phyloP scores from a whole-genome alignment of 2,888 invertebrate species.

The Tipula unca region DNA sequence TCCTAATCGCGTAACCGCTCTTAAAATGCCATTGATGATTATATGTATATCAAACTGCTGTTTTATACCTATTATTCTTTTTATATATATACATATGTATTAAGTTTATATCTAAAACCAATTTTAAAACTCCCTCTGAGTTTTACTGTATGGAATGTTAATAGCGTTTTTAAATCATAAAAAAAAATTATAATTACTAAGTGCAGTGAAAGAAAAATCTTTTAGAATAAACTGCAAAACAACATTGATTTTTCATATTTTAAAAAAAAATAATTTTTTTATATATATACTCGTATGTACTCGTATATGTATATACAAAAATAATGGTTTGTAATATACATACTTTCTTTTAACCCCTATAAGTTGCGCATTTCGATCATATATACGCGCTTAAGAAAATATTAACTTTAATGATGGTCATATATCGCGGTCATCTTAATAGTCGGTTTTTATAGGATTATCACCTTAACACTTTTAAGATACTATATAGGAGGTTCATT shows the following conservation, averaged over 20 bases:
- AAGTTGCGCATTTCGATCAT: too few relatives aligned
- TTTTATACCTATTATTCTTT: too few relatives aligned
- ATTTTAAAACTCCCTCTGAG: background rate
- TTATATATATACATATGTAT: background rate
- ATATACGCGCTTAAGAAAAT: too few relatives aligned
- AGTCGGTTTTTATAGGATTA: background rate
- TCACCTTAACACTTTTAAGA: background rate
- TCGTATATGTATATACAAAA: background rate
- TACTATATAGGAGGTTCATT: too few relatives aligned
- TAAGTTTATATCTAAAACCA: background rate
- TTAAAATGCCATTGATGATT: too few relatives aligned
- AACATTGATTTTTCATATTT: background rate
- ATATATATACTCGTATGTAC: too few relatives aligned
- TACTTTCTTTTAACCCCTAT: background rate
- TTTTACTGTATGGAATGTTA: background rate
- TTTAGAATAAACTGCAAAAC: background rate
- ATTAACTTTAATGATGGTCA: too few relatives aligned
- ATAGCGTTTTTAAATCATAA: background rate
- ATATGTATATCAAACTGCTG: background rate
- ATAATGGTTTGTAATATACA: background rate
- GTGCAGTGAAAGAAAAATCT: background rate
- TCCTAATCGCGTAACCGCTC: background rate
- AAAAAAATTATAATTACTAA: background rate
- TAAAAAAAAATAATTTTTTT: background rate
- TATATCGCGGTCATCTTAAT: background rate